Base-by-base conservation (phyloP, 1,140 invertebrate species). In the Drosophila ambigua region DNA sequence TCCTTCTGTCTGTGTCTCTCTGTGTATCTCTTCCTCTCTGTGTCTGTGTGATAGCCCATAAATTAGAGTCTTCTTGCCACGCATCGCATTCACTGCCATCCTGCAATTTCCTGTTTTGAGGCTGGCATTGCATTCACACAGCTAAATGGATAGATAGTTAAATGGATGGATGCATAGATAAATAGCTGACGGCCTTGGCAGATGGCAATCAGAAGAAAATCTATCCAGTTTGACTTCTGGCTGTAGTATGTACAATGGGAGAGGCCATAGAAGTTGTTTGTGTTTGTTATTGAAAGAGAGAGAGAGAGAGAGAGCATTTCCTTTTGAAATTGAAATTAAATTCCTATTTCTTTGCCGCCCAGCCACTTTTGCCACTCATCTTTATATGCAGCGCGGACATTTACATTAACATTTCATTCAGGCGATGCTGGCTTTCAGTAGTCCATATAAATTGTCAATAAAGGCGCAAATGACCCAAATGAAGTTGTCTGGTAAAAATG, bases 361-460 rank as follows among this genome's bases (percentile, higher is more conserved):
- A 35, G 67, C 20, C 52, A 69, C 68, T 63, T 61, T 48, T 52
- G 23, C 20, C 23, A 43, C 45, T 24, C 50, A 72, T 72, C 35
- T 73, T 62, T 50, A 51, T 41, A 68, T 69, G 49, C 52, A 43
- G n/a, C 52, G 13, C 11, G 67, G 52, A 26, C 45, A 31, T 49
- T 69, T 69, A 69, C 52, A 69, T 69, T 35, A 58, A 50, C 31
- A 69, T 69, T 69, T 58, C 24, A 43, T 39, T 44, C 35, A 39
- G 66, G 20, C 66, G 35, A 6, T 57, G 41, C 64, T 31, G 31
- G 23, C 39, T 46, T 24, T 44, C 26, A 20, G 50, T 6, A 63
- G 50, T 68, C 57, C 69, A 71, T 65, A 66, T 63, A 78, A 82
- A 82, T 82, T 69, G 74, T 74, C 69, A 69, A 83, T 78, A 66